Conservation (phyloP, 2,113 vertebrate genomes). For the Melanotaenia duboulayi region DNA sequence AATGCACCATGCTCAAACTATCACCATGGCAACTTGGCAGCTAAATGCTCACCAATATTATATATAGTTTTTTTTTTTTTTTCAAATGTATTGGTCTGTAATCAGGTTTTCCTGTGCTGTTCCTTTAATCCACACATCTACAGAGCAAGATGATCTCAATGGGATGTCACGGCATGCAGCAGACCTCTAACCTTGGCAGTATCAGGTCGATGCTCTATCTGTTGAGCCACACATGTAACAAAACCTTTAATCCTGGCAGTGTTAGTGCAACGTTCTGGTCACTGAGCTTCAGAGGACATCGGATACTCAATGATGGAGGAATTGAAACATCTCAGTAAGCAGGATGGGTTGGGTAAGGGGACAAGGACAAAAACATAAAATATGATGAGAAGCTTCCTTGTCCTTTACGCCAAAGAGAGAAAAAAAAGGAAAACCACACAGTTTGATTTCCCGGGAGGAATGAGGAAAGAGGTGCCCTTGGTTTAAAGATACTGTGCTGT, state of each 20-base stretch:
- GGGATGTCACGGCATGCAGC: conserved; percentile 4
- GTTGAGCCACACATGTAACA: conserved; percentile 56
- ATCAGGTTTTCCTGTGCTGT: neutral
- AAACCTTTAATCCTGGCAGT: conserved; percentile 61
- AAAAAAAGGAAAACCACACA: conserved; percentile 6
- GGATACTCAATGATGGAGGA: conserved; percentile 18
- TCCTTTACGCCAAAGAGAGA: conserved; percentile 9
- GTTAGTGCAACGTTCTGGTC: conserved; percentile 29
- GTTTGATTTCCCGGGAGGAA: conserved; percentile 36
- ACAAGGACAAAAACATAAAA: conserved; percentile 49
- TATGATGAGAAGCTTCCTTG: neutral
- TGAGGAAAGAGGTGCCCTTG: conserved; percentile 23
- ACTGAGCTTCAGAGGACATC: conserved; percentile 39
- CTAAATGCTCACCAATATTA: conserved; percentile 1
- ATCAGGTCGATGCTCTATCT: conserved; percentile 43
- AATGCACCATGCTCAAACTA: conserved; percentile 1
- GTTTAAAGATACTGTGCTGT: conserved; percentile 45
- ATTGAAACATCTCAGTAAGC: conserved; percentile 46
- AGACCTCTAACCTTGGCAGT: conserved; percentile 38
- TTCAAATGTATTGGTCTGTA: neutral
- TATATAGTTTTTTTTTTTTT: conserved; percentile 9
- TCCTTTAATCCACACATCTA: conserved; percentile 47
- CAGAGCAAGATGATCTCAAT: conserved; percentile 2
- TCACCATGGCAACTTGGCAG: neutral
- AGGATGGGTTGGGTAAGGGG: conserved; percentile 26